Conservation (phyloP, 2,797 vertebrate species). For the Neopelma chrysocephalum region DNA sequence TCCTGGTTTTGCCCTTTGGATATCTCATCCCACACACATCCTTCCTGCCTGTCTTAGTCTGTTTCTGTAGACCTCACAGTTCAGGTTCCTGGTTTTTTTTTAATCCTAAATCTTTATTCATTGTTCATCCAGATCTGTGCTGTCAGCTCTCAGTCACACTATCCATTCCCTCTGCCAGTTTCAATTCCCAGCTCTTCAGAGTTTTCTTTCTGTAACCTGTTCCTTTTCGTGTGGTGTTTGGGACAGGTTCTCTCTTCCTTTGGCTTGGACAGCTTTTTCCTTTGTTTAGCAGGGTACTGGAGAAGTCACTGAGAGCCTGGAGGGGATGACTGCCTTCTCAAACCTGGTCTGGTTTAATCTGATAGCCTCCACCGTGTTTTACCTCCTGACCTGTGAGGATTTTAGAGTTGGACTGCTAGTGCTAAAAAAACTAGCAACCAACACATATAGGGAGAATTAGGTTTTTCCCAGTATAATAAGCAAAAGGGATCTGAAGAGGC, state of each 20-base stretch:
- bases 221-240: background rate
- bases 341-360: background rate
- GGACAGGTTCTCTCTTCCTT: background rate
- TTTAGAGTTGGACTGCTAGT: background rate
- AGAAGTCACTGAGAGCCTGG: background rate
- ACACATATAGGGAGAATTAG: background rate
- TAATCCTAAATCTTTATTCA: background rate
- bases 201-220: background rate
- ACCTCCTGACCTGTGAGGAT: background rate
- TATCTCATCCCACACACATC: background rate
- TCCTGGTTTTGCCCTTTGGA: background rate
- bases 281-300: background rate
- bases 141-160: background rate
- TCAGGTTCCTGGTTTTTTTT: background rate
- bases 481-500: background rate
- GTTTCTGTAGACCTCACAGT: background rate
- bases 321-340: background rate
- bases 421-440: background rate
- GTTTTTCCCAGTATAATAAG: background rate
- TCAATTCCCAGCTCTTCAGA: background rate
- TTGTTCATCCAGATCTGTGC: background rate
- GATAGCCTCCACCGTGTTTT: background rate
- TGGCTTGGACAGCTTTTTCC: background rate
- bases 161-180: background rate
- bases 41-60: background rate